phyloP scores from a whole-genome alignment of 2,797 vertebrate genomes.

The Staurois parvus region DNA sequence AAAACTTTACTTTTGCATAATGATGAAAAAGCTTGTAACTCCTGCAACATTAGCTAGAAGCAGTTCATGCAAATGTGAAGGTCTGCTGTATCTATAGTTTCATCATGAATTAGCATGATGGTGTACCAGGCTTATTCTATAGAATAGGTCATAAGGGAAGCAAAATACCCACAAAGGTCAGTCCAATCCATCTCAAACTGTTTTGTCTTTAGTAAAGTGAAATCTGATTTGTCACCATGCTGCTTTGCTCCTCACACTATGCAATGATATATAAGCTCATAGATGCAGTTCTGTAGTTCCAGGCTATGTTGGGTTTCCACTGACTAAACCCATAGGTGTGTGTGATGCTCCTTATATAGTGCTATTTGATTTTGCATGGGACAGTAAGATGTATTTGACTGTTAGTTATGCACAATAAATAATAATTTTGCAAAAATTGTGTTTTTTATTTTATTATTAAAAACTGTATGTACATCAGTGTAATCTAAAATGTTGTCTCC shows the following conservation, averaged over 20 bases:
- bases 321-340: slow-evolving; percentile 58
- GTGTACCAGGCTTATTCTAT: neutral
- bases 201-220: too few relatives aligned
- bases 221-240: too few relatives aligned
- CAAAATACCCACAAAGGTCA: neutral
- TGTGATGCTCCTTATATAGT: slow-evolving; percentile 65
- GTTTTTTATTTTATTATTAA: neutral
- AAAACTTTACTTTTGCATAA: too few relatives aligned
- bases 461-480: neutral
- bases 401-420: slow-evolving; percentile 69
- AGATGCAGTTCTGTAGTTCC: neutral
- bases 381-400: slow-evolving; percentile 62
- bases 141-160: neutral
- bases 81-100: too few relatives aligned
- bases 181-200: neutral
- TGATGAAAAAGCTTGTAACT: too few relatives aligned
- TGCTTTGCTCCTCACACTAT: too few relatives aligned
- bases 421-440: slow-evolving; percentile 61
- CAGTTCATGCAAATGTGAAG: too few relatives aligned
- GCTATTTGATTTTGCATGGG: slow-evolving; percentile 65
- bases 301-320: slow-evolving; percentile 31
- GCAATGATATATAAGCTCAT: neutral
- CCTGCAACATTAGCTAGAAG: too few relatives aligned
- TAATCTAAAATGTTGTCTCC: too few relatives aligned
- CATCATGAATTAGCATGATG: neutral